Base-by-base conservation (phyloP, 2,797 vertebrate genomes). In the Peromyscus eremicus region DNA sequence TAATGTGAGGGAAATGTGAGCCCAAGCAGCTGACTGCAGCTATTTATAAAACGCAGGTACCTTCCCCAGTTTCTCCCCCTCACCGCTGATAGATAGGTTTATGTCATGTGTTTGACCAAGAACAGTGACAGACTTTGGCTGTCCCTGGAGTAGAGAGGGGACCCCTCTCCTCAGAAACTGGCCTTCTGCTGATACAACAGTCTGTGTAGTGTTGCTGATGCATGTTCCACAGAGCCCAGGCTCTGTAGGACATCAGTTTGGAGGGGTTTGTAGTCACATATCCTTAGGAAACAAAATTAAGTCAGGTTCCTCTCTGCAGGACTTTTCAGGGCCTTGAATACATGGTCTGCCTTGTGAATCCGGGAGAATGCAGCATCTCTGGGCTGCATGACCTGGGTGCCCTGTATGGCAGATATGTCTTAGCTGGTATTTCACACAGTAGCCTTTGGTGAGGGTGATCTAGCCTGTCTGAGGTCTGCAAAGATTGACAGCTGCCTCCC, bases 311-410 rank as follows among this genome's bases (percentile, higher is more conserved):
- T 89, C 55, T 43, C 77, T 91, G 64, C 57, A 27, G 88, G 84
- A 86, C 87, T 95, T 92, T 25, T 62, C 85, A 77, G 96, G 92
- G 91, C 79, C 82, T 87, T 91, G 85, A 70, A 4, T 29, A 5
- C 27, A 32, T 25, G 64, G 37, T 34, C 75, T 66, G 49, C 89
- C 3, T 66, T 55, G 40, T 25, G 37, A 91, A 25, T 55, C 64
- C 9, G 3, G 1, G 14, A 89, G 89, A 37, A 7, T 0, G 60
- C 14, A 82, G 71, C n/a, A 1, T 57, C 84, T 92, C 77, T 46
- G 43, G 64, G 60, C 32, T 85, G 6, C 1, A 1, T 29, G 82
- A 66, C 46, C 80, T 79, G 92, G 82, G 52, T 32, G 21, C 73
- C 89, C 5, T 79, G 2, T 83, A 62, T 60, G 66, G 68, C 79